Evolutionary conservation across 1,140 invertebrate genomes (phyloP), one percentile per base, ranked within the genome.

Genomic region (Lethrus apterus): DNA sequence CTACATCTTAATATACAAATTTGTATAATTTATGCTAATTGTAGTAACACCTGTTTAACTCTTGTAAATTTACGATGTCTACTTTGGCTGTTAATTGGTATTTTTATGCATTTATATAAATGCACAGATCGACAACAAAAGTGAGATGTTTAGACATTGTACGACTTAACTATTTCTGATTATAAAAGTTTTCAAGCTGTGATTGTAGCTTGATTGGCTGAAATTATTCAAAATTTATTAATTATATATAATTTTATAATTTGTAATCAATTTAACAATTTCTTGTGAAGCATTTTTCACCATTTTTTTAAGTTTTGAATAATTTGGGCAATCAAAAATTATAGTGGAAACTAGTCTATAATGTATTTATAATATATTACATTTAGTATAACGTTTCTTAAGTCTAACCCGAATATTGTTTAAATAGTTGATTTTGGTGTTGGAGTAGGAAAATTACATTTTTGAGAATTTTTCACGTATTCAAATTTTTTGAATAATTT

Each of bases 111-210:
- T 58, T 63, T 58, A 55, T 46, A 51, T 18, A 46, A 63, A 62
- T 60, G 58, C 60, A 59, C 54, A 58, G 62, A 64, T 63, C 58
- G 64, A 66, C 64, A 66, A 63, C 61, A 66, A 66, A 66, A 66
- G 64, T 66, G 64, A 66, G 64, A 66, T 62, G 62, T 60, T 64
- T 64, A 66, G 64, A 63, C 48, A 50, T 51, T 58, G 56, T 65
- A 63, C 54, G 57, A 62, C 54, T 52, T 55, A 46, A 57, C 43
- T 51, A 46, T 33, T 54, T 50, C 43, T 49, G 46, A 38, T 48
- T 38, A 48, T 32, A 48, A 23, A 42, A 30, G 38, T 42, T 46
- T 35, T 38, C 32, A 36, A 48, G 32, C 46, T 48, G 46, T 48
- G 46, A 48, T 48, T 48, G 35, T 48, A 48, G 40, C 19, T 42